phyloP scores from a whole-genome alignment of 2,113 vertebrate species.

The Campylomormyrus numenius region DNA sequence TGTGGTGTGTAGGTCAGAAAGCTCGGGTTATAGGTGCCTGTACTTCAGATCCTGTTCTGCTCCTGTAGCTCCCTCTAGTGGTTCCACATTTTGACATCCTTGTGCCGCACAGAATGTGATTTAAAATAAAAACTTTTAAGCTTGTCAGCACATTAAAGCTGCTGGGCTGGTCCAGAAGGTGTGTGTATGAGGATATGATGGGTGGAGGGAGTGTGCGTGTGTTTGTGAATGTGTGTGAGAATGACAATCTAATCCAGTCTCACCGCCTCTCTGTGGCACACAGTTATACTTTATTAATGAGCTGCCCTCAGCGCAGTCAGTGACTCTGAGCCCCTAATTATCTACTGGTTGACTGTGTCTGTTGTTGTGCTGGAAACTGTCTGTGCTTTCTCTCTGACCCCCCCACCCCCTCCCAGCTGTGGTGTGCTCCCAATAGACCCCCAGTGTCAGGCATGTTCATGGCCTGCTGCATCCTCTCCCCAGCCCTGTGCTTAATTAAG shows the following conservation, averaged over 20 bases:
- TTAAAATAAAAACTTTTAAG: not conserved
- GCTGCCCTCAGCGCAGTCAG: not conserved
- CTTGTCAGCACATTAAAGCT: not conserved
- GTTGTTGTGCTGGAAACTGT: not conserved
- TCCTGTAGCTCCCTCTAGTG: not conserved
- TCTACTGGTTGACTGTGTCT: not conserved
- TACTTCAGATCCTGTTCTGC: not conserved
- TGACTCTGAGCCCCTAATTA: conserved; percentile 1
- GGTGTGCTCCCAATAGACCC: conserved; percentile 4
- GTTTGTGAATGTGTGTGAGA: not conserved
- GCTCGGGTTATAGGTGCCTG: not conserved
- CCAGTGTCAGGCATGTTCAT: not conserved
- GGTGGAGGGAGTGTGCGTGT: not conserved
- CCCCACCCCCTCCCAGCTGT: not conserved
- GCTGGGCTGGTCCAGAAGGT: not conserved
- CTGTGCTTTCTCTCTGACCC: not conserved
- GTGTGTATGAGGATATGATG: not conserved
- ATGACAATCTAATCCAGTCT: not conserved
- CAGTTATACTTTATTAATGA: not conserved
- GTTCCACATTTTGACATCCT: not conserved
- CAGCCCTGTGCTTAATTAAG: not conserved
- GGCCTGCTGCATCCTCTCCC: not conserved
- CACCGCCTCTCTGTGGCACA: not conserved
- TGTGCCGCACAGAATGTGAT: not conserved
- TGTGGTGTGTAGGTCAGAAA: not conserved